Conservation (phyloP, 2,797 vertebrate genomes). For the Amblyopsis hoosieri region DNA sequence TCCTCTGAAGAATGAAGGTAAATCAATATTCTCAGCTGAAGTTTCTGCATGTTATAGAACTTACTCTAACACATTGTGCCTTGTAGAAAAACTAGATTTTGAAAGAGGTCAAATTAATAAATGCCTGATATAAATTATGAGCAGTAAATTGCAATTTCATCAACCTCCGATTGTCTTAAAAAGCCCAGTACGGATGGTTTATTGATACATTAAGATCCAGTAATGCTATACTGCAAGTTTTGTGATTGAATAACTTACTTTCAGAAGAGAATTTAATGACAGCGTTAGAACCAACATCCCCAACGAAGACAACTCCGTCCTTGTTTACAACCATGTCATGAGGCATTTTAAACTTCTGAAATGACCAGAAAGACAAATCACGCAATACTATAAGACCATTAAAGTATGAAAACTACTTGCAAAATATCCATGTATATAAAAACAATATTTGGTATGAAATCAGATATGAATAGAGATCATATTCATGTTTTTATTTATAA, state of each 20-base stretch:
- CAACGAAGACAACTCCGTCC: constrained; percentile 86
- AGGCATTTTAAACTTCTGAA: constrained; percentile 90
- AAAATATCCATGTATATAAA: not conserved
- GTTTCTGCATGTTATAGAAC: too few species aligned
- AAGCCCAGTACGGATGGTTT: too few species aligned
- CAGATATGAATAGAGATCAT: not conserved
- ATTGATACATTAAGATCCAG: too few species aligned
- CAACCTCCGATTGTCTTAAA: too few species aligned
- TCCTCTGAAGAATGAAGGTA: constrained; percentile 79
- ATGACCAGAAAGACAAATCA: constrained; percentile 32
- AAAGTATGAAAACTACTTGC: not conserved
- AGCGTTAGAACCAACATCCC: constrained; percentile 80
- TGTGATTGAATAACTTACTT: constrained; percentile 77
- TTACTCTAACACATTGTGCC: too few species aligned
- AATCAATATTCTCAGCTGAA: not conserved
- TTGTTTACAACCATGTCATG: constrained; percentile 86
- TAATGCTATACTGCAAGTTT: too few species aligned
- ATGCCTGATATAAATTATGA: too few species aligned
- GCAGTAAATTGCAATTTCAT: too few species aligned
- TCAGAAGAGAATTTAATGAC: constrained; percentile 90
- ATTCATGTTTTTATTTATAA: not conserved
- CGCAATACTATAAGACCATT: not conserved
- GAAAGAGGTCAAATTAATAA: too few species aligned
- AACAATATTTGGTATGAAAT: not conserved
- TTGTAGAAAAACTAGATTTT: too few species aligned